Evolutionary conservation across 2,797 vertebrate species (phyloP).

Genomic region (Anableps anableps): DNA sequence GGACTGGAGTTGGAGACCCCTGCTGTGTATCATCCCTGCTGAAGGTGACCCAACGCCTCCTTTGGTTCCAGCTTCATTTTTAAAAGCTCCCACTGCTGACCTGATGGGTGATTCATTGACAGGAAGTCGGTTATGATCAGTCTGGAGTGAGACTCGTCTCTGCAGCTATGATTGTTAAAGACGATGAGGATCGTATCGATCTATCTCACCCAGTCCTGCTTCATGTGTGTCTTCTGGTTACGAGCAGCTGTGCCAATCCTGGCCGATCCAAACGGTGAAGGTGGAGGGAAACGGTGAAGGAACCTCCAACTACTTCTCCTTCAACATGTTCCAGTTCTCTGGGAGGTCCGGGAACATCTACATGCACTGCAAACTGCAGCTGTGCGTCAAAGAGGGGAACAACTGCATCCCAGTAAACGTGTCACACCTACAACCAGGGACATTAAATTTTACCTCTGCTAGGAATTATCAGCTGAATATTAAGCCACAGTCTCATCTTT

Average conservation of each 20-base stretch:
- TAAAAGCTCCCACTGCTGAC: neutral
- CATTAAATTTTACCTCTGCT: too few species aligned
- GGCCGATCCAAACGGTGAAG: conserved; percentile 21
- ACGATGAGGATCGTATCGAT: too few species aligned
- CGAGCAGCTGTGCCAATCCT: conserved; percentile 18
- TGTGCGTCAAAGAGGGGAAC: conserved; percentile 12
- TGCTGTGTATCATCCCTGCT: too few species aligned
- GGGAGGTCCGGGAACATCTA: neutral
- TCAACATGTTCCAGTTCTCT: conserved; percentile 46
- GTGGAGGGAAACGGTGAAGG: conserved; percentile 23
- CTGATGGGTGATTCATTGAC: too few species aligned
- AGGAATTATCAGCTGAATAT: too few species aligned
- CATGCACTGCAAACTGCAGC: conserved; percentile 42
- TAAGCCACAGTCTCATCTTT: too few species aligned
- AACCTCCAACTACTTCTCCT: conserved; percentile 43
- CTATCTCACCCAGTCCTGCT: too few species aligned
- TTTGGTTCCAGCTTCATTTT: neutral
- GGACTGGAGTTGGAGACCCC: too few species aligned
- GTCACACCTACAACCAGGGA: too few species aligned
- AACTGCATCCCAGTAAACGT: conserved; percentile 24
- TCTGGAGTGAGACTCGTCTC: neutral
- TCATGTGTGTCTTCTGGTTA: neutral
- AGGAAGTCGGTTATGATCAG: neutral
- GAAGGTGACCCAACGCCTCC: too few species aligned
- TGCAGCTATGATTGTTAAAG: too few species aligned